phyloP scores from a whole-genome alignment of 1,140 invertebrate genomes.

The Rhopalosiphum maidis region DNA sequence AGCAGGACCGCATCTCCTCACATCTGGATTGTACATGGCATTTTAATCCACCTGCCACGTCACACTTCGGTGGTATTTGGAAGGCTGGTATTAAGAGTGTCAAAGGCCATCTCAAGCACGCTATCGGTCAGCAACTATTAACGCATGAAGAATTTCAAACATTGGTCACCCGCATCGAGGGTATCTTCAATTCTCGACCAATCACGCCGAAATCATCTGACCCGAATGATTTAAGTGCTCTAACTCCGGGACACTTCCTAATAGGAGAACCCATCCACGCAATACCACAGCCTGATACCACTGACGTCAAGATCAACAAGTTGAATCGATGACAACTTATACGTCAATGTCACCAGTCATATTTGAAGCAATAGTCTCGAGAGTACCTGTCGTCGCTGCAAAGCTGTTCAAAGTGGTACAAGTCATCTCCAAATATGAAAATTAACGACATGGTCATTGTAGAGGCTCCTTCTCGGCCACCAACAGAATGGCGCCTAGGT shows the following conservation, averaged over 20 bases:
- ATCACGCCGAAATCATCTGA: constrained; percentile 59
- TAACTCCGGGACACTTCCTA: constrained; percentile 63
- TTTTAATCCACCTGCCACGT: constrained; percentile 61
- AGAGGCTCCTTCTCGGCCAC: background rate
- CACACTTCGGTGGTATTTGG: constrained; percentile 62
- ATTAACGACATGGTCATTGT: background rate
- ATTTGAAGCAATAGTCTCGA: constrained; percentile 38
- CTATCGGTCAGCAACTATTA: constrained; percentile 44
- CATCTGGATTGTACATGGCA: constrained; percentile 57
- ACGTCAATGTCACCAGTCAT: background rate
- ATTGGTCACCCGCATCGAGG: constrained; percentile 61
- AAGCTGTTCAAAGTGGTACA: constrained; percentile 35
- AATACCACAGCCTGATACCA: background rate
- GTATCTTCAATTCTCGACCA: constrained; percentile 62
- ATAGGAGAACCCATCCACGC: constrained; percentile 59
- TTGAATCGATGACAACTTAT: background rate
- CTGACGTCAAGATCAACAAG: background rate
- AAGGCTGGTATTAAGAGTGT: constrained; percentile 58
- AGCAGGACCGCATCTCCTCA: background rate
- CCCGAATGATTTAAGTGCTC: constrained; percentile 59
- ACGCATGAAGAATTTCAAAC: constrained; percentile 62
- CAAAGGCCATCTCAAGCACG: too few species aligned
- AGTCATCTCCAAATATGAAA: background rate
- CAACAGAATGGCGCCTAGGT: background rate
- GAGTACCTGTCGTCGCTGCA: constrained; percentile 51